A percentile compares a stretch with the other conserved stretches of the same genome.
These are phyloP conservation scores for Microvelia longipes DNA, from an alignment of 1,140 invertebrate species.

Conservation along the genomic window DNA sequence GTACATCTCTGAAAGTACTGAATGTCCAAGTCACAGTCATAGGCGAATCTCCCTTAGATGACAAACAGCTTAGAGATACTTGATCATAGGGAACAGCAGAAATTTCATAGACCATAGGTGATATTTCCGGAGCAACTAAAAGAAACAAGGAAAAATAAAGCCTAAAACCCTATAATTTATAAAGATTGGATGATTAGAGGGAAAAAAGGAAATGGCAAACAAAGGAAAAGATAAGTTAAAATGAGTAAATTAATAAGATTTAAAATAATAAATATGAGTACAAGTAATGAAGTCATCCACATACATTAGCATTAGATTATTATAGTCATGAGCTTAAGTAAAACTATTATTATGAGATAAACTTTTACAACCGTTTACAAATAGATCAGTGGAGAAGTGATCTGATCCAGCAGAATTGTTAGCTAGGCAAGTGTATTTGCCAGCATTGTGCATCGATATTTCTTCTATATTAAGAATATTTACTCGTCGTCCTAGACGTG, in stretches of 20 bases:
- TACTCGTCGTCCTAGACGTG: slow-evolving; percentile 44
- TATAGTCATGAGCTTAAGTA: too few species aligned
- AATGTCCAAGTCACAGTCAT: slow-evolving; percentile 14
- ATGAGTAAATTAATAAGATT: too few species aligned
- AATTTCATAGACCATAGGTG: slow-evolving; percentile 59
- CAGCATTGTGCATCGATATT: slow-evolving; percentile 43
- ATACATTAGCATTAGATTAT: too few species aligned
- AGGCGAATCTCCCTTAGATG: slow-evolving; percentile 20
- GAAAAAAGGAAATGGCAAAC: too few species aligned
- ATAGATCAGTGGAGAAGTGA: slow-evolving; percentile 32
- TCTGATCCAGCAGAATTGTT: slow-evolving; percentile 49
- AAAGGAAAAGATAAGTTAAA: too few species aligned
- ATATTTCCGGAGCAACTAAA: slow-evolving; percentile 36
- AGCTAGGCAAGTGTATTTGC: slow-evolving; percentile 61
- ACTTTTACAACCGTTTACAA: slow-evolving; percentile 20
- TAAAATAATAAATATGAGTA: too few species aligned
- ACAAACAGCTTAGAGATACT: slow-evolving; percentile 20
- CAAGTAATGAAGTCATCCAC: too few species aligned
- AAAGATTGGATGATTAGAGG: too few species aligned
- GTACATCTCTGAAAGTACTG: neutral
- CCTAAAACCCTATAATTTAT: neutral
- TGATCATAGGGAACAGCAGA: slow-evolving; percentile 22
- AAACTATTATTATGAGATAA: too few species aligned
- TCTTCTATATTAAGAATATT: slow-evolving; percentile 49
- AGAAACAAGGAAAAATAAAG: slow-evolving; percentile 1